Conservation (phyloP, 2,797 vertebrate genomes). For the Pelochelys cantorii region DNA sequence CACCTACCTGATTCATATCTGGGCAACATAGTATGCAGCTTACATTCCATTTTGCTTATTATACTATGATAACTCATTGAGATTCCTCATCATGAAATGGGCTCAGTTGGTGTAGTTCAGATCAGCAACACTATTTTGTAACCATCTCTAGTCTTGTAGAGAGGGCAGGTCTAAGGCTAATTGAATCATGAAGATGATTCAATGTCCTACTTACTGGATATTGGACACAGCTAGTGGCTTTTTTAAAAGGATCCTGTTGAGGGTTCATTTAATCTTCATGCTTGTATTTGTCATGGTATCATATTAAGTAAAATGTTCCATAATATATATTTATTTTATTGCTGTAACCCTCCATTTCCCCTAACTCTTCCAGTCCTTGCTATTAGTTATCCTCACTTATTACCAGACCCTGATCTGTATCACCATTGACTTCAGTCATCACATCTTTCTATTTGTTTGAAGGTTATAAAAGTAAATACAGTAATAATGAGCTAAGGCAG, state of each 20-base stretch:
- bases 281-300: background rate
- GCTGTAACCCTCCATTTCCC: background rate
- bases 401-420: background rate
- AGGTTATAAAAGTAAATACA: background rate
- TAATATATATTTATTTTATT: background rate
- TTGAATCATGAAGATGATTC: background rate
- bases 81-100: background rate
- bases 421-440: background rate
- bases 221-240: background rate
- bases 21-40: background rate
- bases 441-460: background rate
- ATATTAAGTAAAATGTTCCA: background rate
- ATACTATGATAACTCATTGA: rapidly evolving
- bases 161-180: background rate
- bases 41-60: rapidly evolving
- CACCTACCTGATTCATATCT: background rate
- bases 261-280: background rate
- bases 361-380: background rate
- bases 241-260: background rate
- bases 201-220: background rate
- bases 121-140: background rate
- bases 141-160: background rate
- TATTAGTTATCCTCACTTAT: background rate
- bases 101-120: rapidly evolving
- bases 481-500: background rate